phyloP scores from a whole-genome alignment of 2,113 vertebrate genomes.

The Nothobranchius kuhntae region DNA sequence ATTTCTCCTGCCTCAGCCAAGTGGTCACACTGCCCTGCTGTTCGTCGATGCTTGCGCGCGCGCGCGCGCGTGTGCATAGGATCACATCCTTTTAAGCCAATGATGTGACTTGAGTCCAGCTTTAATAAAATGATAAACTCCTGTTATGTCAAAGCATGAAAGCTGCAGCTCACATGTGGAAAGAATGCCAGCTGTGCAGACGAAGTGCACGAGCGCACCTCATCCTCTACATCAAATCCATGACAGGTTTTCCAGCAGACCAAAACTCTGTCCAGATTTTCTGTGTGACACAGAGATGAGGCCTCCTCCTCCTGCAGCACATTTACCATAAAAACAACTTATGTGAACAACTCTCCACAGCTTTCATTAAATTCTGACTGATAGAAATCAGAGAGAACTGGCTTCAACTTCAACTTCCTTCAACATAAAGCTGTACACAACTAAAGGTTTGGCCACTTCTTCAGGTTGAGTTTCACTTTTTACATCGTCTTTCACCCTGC shows the following conservation, averaged over 20 bases:
- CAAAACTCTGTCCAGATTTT: constrained; percentile 38
- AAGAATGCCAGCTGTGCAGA: neutral
- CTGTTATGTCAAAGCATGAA: neutral
- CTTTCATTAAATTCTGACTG: neutral
- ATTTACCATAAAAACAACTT: constrained; percentile 7
- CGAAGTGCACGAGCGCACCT: neutral
- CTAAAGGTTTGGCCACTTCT: constrained; percentile 23
- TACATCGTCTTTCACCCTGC: neutral
- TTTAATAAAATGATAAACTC: neutral
- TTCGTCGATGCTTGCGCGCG: neutral
- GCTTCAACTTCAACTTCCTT: neutral
- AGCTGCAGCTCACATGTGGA: neutral
- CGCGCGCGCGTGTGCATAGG: too few species aligned
- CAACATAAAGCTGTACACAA: constrained; percentile 4
- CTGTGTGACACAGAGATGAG: constrained; percentile 18
- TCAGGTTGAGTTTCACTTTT: constrained; percentile 9
- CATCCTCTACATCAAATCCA: constrained; percentile 8
- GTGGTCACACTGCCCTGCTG: constrained; percentile 1
- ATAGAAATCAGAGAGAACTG: neutral
- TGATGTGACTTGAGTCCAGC: neutral
- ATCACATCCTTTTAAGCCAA: constrained; percentile 1
- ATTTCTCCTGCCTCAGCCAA: constrained; percentile 39
- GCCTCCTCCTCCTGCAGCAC: constrained; percentile 19
- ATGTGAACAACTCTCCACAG: neutral
- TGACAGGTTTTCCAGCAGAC: constrained; percentile 50